These are phyloP conservation scores for Austrofundulus limnaeus DNA, from an alignment of 2,113 vertebrate genomes.

Conservation along the genomic window DNA sequence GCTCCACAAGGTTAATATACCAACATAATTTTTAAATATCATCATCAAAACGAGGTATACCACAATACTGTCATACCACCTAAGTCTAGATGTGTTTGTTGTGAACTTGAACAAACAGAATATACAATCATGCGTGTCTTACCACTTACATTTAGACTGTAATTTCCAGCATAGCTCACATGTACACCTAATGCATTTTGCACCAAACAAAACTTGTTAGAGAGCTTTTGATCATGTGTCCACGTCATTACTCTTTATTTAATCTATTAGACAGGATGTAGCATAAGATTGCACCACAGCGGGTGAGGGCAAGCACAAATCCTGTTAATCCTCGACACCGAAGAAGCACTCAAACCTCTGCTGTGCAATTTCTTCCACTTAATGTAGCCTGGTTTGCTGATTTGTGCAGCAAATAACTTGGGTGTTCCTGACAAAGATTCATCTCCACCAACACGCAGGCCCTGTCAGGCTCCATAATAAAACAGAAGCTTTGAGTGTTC, in stretches of 20 bases:
- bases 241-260: neutral
- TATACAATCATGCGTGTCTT: neutral
- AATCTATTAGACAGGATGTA: neutral
- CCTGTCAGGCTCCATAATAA: neutral
- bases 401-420: neutral
- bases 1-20: too few relatives aligned
- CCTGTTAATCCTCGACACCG: neutral
- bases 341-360: neutral
- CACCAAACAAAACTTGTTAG: constrained; percentile 3
- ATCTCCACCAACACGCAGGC: neutral
- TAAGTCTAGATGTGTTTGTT: too few relatives aligned
- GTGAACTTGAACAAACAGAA: neutral
- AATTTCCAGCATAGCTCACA: neutral
- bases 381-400: neutral
- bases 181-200: neutral
- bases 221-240: neutral
- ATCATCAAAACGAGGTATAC: too few relatives aligned
- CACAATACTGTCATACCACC: too few relatives aligned
- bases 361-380: constrained; percentile 6
- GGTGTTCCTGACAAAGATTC: neutral
- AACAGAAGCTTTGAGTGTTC: neutral
- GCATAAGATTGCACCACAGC: neutral
- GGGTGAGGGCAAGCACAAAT: constrained; percentile 24
- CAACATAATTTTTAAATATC: too few relatives aligned
- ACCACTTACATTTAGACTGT: neutral